Conservation (phyloP, 92 coral and sea anemone genomes). For the Virgularia gustaviana region DNA sequence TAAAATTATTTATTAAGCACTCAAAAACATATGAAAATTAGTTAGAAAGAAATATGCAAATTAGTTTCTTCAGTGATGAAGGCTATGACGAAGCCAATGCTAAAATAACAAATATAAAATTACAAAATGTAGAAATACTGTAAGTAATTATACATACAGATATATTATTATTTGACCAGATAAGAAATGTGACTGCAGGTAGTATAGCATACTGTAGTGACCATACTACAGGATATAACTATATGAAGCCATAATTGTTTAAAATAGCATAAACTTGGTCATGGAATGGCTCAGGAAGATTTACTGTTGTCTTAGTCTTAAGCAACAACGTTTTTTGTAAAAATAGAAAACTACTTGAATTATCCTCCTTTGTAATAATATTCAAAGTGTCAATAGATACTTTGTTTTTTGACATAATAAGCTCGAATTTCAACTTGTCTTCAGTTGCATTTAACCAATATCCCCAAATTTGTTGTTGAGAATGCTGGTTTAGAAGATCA, state of each 20-base stretch:
- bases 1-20: too few relatives aligned
- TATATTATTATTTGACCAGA: too few relatives aligned
- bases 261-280: not conserved
- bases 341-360: not conserved
- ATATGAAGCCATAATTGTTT: constrained; percentile 2
- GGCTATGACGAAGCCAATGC: too few relatives aligned
- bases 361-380: not conserved
- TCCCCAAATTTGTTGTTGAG: not conserved
- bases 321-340: not conserved
- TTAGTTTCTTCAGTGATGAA: too few relatives aligned
- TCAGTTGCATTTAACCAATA: constrained; percentile 2
- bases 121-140: too few relatives aligned
- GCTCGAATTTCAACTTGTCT: not conserved
- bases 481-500: not conserved
- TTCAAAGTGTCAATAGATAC: not conserved
- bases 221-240: not conserved
- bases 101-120: too few relatives aligned
- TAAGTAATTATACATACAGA: too few relatives aligned
- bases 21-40: too few relatives aligned
- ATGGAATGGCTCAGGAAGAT: not conserved
- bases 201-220: too few relatives aligned
- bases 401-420: not conserved
- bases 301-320: not conserved
- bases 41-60: too few relatives aligned
- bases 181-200: too few relatives aligned